phyloP scores from a whole-genome alignment of 2,888 invertebrate genomes.

The Mystacides longicornis region DNA sequence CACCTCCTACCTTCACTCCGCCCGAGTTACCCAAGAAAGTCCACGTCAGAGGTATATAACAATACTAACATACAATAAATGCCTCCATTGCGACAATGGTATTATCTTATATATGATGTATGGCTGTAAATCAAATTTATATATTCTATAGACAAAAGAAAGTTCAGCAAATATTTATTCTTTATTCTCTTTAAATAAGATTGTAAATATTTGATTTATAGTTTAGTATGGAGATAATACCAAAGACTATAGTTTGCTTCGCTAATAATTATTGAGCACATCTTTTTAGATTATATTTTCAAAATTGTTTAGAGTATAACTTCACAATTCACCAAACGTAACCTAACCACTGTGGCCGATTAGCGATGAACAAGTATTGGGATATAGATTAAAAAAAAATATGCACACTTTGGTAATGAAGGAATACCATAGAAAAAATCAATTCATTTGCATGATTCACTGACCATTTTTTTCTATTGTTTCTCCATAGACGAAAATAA shows the following conservation, averaged over 20 bases:
- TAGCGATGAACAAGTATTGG: too few relatives aligned
- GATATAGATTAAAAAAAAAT: too few relatives aligned
- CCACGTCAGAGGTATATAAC: conserved; percentile 85
- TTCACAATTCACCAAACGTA: neutral
- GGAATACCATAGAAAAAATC: too few relatives aligned
- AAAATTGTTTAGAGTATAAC: neutral
- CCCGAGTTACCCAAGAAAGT: conserved; percentile 98
- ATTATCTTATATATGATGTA: neutral
- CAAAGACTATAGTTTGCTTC: neutral
- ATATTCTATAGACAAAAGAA: neutral
- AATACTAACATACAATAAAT: conserved; percentile 39
- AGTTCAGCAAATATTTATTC: too few relatives aligned
- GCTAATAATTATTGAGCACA: neutral
- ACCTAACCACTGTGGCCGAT: too few relatives aligned
- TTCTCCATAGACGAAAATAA: too few relatives aligned
- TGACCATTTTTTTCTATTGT: too few relatives aligned
- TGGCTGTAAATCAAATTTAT: neutral
- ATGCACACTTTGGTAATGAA: too few relatives aligned
- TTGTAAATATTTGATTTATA: neutral
- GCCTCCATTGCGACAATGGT: conserved; percentile 32
- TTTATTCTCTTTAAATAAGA: neutral
- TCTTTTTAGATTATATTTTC: neutral
- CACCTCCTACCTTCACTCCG: conserved; percentile 97
- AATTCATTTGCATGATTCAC: too few relatives aligned
- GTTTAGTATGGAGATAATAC: neutral